phyloP scores from a whole-genome alignment of 2,888 invertebrate species.

The Apodemia mormo region DNA sequence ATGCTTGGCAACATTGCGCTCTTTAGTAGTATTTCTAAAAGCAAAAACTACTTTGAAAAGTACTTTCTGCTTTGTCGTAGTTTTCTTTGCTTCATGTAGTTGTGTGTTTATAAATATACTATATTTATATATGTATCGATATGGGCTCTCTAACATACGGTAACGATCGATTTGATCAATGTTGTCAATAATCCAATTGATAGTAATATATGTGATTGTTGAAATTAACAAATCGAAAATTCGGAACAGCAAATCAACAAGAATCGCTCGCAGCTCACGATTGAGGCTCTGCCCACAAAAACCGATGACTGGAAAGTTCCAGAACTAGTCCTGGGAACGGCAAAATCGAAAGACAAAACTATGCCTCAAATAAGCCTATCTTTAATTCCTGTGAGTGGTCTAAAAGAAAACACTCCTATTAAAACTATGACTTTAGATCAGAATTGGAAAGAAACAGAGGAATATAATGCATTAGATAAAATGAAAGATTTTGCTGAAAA shows the following conservation, averaged over 20 bases:
- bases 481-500: slow-evolving; percentile 79
- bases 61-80: slow-evolving; percentile 71
- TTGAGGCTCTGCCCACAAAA: slow-evolving; percentile 66
- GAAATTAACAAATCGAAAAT: slow-evolving; percentile 51
- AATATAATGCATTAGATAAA: slow-evolving; percentile 77
- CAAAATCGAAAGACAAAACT: slow-evolving; percentile 55
- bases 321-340: slow-evolving; percentile 62
- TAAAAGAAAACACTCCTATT: slow-evolving; percentile 65
- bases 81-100: slow-evolving; percentile 68
- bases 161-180: slow-evolving; percentile 43
- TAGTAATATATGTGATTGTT: slow-evolving; percentile 61
- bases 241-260: slow-evolving; percentile 79
- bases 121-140: slow-evolving; percentile 47
- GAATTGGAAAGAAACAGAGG: slow-evolving; percentile 61
- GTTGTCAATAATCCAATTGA: slow-evolving; percentile 79
- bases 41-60: slow-evolving; percentile 41
- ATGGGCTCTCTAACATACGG: slow-evolving; percentile 32
- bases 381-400: slow-evolving; percentile 67
- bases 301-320: slow-evolving; percentile 65
- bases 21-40: slow-evolving; percentile 54
- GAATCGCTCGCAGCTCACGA: slow-evolving; percentile 74
- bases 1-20: slow-evolving; percentile 82
- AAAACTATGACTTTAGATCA: slow-evolving; percentile 62
- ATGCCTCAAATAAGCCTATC: slow-evolving; percentile 76
- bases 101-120: slow-evolving; percentile 55